phyloP scores from a whole-genome alignment of 2,113 vertebrate species.

The Pelecanus crispus region DNA sequence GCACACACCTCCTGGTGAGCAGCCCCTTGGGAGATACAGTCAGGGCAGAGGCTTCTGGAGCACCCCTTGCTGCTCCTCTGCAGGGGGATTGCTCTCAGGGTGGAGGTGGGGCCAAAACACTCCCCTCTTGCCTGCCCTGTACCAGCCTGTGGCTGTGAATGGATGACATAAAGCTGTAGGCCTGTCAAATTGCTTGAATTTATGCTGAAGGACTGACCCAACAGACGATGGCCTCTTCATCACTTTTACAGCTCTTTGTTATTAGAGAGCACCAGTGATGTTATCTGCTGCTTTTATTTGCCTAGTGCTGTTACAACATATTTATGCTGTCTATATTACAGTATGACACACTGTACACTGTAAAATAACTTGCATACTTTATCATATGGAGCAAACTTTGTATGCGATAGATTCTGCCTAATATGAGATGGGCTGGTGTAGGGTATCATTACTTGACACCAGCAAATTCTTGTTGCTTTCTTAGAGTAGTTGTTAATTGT shows the following conservation, averaged over 20 bases:
- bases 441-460: background rate
- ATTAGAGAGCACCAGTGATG: background rate
- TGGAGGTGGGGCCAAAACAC: background rate
- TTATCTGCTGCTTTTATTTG: background rate
- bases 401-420: background rate
- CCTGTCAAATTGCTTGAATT: background rate
- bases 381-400: background rate
- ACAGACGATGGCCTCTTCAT: fast-evolving
- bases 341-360: background rate
- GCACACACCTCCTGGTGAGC: background rate
- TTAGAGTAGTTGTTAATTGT: background rate
- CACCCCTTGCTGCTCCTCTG: background rate
- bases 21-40: fast-evolving
- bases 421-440: background rate
- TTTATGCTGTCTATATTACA: background rate
- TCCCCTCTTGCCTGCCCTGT: too few species aligned
- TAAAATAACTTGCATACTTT: background rate
- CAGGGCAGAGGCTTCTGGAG: background rate
- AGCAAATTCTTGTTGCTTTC: background rate
- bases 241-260: background rate
- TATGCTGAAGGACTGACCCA: background rate
- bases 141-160: background rate
- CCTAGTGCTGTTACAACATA: background rate
- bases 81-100: background rate
- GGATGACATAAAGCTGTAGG: background rate